phyloP scores from a whole-genome alignment of 2,888 invertebrate species.

The Drosophila anomelani region DNA sequence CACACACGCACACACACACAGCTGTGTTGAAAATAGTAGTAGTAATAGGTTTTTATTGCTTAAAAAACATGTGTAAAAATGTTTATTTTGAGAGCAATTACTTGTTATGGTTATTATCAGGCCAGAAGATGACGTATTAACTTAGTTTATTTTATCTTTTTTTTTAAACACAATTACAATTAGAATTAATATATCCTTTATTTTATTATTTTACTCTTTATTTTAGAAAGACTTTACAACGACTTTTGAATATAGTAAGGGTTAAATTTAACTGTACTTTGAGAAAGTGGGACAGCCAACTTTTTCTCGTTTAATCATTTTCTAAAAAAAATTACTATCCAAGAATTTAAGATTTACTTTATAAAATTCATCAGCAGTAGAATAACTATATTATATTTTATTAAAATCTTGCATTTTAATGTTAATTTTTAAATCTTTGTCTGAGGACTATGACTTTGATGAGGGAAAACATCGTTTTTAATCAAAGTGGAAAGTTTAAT shows the following conservation, averaged over 20 bases:
- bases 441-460: background rate
- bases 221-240: background rate
- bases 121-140: background rate
- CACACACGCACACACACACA: constrained; percentile 17
- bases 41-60: background rate
- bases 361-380: no score
- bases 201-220: background rate
- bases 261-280: background rate
- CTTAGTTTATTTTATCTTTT: background rate
- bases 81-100: background rate
- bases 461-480: background rate
- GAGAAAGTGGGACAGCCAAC: background rate
- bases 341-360: background rate
- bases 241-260: background rate
- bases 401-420: background rate
- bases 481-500: background rate
- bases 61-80: constrained; percentile 6
- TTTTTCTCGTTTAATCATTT: background rate
- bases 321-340: background rate
- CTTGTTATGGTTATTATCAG: background rate
- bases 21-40: constrained; percentile 10
- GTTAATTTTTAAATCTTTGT: background rate
- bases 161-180: no score
- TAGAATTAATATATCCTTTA: background rate
- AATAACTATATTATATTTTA: no score